A percentile compares a stretch with the other conserved stretches of the same genome.
These are phyloP conservation scores for Pseudolaguvia tuberculata DNA, from an alignment of 2,113 vertebrate genomes.

Conservation along the genomic window DNA sequence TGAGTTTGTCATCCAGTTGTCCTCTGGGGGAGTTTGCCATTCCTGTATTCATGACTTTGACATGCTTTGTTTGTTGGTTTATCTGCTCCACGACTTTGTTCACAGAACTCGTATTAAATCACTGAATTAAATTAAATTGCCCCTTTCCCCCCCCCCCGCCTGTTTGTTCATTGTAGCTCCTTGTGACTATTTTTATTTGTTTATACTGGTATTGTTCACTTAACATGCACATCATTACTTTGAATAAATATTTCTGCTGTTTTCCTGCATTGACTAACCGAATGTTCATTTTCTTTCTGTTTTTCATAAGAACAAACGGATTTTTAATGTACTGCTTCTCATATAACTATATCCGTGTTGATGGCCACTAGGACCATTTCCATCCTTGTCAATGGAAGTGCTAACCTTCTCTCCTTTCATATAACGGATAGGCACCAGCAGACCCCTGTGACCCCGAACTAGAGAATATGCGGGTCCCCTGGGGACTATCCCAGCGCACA, in stretches of 20 bases:
- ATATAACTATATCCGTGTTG: no score
- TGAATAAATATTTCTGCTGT: not conserved
- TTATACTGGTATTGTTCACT: conserved; percentile 4
- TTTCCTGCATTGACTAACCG: not conserved
- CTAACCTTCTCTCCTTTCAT: no score
- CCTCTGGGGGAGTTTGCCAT: conserved; percentile 32
- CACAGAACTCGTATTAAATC: conserved; percentile 8
- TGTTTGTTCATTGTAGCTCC: conserved; percentile 12
- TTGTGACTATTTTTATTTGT: conserved; percentile 11
- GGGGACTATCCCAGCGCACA: no score
- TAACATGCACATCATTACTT: conserved; percentile 5
- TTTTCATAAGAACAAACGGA: not conserved
- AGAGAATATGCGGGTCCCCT: no score
- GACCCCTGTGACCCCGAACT: no score
- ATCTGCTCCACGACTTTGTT: conserved; percentile 1
- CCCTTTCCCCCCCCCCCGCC: not conserved
- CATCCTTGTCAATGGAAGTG: no score
- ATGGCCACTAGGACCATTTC: no score
- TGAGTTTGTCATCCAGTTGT: conserved; percentile 34
- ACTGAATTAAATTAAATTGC: not conserved
- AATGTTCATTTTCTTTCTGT: not conserved
- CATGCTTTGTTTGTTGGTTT: conserved; percentile 18
- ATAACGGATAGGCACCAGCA: no score
- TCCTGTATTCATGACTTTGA: conserved; percentile 16
- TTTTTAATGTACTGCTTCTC: not conserved